Percentiles rank a stretch among this genome's conserved stretches.
These are phyloP conservation scores for Eurystomus gularis DNA, from an alignment of 2,113 vertebrate genomes.

Conservation along the genomic window DNA sequence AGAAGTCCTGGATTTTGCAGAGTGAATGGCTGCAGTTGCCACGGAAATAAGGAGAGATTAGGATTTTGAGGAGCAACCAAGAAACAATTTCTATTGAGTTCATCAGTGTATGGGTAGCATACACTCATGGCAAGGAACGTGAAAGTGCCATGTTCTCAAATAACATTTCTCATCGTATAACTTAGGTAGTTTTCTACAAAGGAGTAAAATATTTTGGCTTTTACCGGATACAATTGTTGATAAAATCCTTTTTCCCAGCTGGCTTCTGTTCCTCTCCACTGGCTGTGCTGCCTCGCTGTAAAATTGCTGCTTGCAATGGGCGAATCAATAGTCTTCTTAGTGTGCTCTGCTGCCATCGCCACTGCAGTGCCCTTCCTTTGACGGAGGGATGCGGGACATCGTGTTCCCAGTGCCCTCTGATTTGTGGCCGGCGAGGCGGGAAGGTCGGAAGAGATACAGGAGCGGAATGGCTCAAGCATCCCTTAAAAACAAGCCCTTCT, in stretches of 20 bases:
- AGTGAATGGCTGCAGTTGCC: background rate
- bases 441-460: background rate
- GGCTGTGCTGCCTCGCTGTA: background rate
- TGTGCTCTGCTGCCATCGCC: background rate
- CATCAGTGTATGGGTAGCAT: accelerated
- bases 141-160: background rate
- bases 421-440: background rate
- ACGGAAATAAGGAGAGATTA: background rate
- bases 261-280: background rate
- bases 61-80: background rate
- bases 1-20: background rate
- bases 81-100: background rate
- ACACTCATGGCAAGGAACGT: background rate
- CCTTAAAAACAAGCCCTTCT: background rate
- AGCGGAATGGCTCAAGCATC: background rate
- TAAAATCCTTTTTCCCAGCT: background rate
- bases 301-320: background rate
- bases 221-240: background rate
- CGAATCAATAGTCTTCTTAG: background rate
- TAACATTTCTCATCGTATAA: background rate
- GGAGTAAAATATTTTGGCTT: background rate
- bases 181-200: background rate
- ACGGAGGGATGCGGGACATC: background rate
- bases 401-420: background rate
- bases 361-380: background rate